Evolutionary conservation across 2,888 invertebrate genomes (phyloP).

Genomic region (Athripsodes cinereus): DNA sequence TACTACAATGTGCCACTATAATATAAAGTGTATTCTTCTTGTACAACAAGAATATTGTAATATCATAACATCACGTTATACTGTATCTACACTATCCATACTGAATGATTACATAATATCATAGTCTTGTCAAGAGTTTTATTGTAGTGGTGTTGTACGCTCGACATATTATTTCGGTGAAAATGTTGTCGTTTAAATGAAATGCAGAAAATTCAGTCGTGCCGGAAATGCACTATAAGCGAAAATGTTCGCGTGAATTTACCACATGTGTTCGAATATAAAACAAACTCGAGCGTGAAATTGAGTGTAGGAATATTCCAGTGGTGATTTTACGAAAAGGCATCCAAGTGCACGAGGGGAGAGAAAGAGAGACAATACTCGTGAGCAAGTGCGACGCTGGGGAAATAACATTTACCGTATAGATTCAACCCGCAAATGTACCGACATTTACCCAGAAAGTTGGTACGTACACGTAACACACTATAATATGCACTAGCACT

Average conservation of each 20-base stretch:
- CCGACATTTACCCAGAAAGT: no score
- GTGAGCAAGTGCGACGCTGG: neutral
- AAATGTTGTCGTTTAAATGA: neutral
- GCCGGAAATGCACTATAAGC: neutral
- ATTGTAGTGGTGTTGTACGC: no score
- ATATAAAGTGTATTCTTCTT: no score
- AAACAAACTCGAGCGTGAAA: slow-evolving; percentile 12
- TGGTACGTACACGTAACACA: no score
- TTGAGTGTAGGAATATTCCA: slow-evolving; percentile 3
- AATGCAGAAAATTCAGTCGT: neutral
- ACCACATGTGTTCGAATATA: neutral
- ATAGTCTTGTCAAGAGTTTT: no score
- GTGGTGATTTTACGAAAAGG: neutral
- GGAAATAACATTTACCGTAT: neutral
- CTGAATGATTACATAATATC: no score
- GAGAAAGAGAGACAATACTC: neutral
- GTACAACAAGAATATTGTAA: no score
- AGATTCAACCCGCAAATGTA: neutral
- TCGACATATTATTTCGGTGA: no score
- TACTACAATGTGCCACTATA: no score
- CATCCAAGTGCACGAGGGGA: neutral
- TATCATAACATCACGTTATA: no score
- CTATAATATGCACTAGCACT: no score
- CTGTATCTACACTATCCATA: no score
- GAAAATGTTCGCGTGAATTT: neutral